A percentile compares a stretch with the other conserved stretches of the same genome.
phyloP scores from a whole-genome alignment of 2,113 vertebrate species.

The Nettapus auritus region DNA sequence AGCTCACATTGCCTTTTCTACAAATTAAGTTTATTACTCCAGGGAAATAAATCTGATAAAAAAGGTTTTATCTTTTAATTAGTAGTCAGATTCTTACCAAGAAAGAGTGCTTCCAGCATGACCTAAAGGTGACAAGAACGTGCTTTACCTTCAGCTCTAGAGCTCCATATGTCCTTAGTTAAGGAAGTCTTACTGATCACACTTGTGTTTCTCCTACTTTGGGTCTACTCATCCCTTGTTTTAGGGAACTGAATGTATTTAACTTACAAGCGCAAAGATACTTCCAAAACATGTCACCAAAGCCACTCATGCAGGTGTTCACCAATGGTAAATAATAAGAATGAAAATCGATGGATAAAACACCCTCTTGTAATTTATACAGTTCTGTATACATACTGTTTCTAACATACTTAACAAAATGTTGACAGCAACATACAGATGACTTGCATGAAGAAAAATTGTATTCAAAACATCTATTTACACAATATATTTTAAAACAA shows the following conservation, averaged over 20 bases:
- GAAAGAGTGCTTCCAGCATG: background rate
- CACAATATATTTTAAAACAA: background rate
- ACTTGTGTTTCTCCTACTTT: background rate
- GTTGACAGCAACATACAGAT: background rate
- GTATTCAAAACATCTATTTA: background rate
- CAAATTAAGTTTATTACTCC: background rate
- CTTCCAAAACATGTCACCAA: background rate
- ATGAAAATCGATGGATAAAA: background rate
- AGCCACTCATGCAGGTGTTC: background rate
- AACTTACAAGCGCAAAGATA: background rate
- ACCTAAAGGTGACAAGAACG: background rate
- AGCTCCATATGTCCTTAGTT: background rate
- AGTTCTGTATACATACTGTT: background rate
- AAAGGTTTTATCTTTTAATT: background rate
- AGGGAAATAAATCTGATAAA: background rate
- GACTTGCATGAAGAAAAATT: background rate
- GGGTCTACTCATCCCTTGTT: background rate
- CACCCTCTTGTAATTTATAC: accelerated
- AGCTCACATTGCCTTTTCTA: background rate
- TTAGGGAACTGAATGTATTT: background rate
- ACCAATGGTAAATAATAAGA: background rate
- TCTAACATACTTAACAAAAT: background rate
- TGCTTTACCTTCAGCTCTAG: background rate
- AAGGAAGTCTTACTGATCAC: background rate
- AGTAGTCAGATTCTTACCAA: background rate